phyloP scores from a whole-genome alignment of 2,888 invertebrate species.

The Hemaris fuciformis region DNA sequence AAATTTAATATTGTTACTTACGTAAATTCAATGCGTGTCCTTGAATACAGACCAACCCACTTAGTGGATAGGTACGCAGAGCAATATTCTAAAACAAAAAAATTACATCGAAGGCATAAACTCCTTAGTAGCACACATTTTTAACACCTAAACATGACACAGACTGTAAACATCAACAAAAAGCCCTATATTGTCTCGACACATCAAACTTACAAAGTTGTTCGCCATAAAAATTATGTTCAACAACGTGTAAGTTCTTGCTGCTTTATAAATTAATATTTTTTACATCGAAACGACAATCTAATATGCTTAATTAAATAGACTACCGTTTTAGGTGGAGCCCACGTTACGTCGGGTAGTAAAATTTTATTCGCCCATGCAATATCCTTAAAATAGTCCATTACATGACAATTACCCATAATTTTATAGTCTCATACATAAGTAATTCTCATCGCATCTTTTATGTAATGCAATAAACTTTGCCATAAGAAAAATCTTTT shows the following conservation, averaged over 20 bases:
- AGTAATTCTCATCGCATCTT: not conserved
- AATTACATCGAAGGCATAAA: too few relatives aligned
- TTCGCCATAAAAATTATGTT: not conserved
- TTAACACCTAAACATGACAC: not conserved
- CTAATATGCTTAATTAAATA: not conserved
- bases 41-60: too few relatives aligned
- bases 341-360: not conserved
- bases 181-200: not conserved
- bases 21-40: too few relatives aligned
- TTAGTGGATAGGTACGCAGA: too few relatives aligned
- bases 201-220: not conserved
- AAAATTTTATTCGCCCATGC: not conserved
- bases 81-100: too few relatives aligned
- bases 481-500: not conserved
- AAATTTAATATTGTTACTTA: too few relatives aligned
- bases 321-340: not conserved
- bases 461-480: slow-evolving; percentile 3
- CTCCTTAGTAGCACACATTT: too few relatives aligned
- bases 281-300: not conserved
- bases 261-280: not conserved
- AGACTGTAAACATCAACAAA: not conserved
- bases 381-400: not conserved
- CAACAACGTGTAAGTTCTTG: not conserved
- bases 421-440: not conserved
- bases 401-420: slow-evolving; percentile 1